Evolutionary conservation across 2,113 vertebrate genomes (phyloP).

Genomic region (Apus apus): DNA sequence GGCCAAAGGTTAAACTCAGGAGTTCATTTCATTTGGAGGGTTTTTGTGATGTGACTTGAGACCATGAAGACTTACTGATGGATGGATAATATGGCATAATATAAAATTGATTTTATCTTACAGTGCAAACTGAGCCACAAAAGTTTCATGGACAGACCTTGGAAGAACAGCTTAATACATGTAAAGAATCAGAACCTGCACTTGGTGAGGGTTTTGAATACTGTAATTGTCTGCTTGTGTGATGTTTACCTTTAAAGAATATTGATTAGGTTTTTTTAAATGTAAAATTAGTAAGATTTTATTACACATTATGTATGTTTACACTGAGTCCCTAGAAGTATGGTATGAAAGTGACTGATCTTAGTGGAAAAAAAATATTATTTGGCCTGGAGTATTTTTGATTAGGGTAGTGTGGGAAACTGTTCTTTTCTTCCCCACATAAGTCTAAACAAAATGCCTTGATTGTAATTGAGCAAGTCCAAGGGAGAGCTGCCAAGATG

Average conservation of each 20-base stretch:
- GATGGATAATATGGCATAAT: neutral
- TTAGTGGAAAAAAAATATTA: neutral
- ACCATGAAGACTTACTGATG: neutral
- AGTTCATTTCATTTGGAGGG: neutral
- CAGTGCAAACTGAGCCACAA: constrained; percentile 17
- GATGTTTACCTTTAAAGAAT: neutral
- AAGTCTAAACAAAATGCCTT: no score
- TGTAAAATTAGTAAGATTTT: neutral
- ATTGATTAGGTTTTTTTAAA: neutral
- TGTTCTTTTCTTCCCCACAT: no score
- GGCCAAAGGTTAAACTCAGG: neutral
- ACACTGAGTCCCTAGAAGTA: neutral
- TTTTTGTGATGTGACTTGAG: neutral
- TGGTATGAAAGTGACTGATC: neutral
- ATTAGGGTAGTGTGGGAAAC: no score
- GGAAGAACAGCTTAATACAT: constrained; percentile 57
- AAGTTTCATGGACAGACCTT: constrained; percentile 9
- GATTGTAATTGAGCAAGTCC: neutral
- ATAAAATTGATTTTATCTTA: neutral
- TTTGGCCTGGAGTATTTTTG: neutral
- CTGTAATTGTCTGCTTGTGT: neutral
- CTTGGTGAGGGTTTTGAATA: constrained; percentile 40
- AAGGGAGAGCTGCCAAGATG: neutral
- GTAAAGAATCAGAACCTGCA: constrained; percentile 64
- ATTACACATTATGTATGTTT: neutral